Base-by-base conservation (phyloP, 2,113 vertebrate genomes). In the Rynchops niger region DNA sequence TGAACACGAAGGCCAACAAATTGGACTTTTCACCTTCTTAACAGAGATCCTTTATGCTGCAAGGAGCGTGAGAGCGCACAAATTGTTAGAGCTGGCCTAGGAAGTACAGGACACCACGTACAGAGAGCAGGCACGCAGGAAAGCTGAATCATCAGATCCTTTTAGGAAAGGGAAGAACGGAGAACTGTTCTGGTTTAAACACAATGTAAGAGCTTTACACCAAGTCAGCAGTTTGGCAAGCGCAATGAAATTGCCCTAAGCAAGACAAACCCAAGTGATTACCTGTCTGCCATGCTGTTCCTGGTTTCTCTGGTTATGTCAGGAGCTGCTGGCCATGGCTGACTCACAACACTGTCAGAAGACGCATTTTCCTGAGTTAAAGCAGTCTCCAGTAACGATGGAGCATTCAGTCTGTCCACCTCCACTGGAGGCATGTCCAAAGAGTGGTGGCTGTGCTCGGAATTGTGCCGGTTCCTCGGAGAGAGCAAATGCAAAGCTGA, bases 301-400 rank as follows among this genome's bases (percentile, higher is more conserved):
- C 99, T 98, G 42, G 99, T 99, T 90, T 99, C 99, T 34, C 99
- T 98, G 79, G 99, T 99, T 90, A 99, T 99, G 95, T 99, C 99
- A 17, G 99, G 99, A 40, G 99, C 99, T 1, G 99, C 99, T 2
- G 99, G 99, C 99, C 99, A 99, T 0, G 99, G 98, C 95, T 99
- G 99, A 96, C 97, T 98, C 38, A 98, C 97, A 4, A 88, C 90
- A 5, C 96, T 97, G 29, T 99, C 99, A 11, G 97, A 88, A 25
- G 98, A 97, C 0, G 98, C 96, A 11, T 98, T 98, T 91, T 99
- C 99, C 97, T 99, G 99, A 32, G 98, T 99, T 86, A 99, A 95
- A 45, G 98, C 98, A 6, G 98, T 98, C 98, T 99, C 99, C 67
- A 99, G 97, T 23, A 99, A 97, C 0, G 99, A 99, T 0, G 99